These are phyloP conservation scores for Halichondria panicea DNA, from an alignment of 37 sponge, comb jelly and placozoan species.

Conservation along the genomic window DNA sequence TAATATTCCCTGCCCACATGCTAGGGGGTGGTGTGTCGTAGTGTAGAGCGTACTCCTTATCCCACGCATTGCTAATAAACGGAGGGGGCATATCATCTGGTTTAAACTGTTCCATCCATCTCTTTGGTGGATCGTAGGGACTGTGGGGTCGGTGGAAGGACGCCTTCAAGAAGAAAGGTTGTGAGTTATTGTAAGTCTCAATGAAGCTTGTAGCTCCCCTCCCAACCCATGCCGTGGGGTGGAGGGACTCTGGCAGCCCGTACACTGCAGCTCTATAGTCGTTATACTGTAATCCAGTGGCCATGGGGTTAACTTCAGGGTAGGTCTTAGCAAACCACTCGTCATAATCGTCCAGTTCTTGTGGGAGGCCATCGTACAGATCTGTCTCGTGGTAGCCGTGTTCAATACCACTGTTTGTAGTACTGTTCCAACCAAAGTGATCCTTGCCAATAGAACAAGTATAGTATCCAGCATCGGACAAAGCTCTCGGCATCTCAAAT, in stretches of 20 bases:
- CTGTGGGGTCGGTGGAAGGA: constrained; percentile 84
- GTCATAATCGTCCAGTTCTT: constrained; percentile 70
- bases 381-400: constrained; percentile 64
- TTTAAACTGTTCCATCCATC: constrained; percentile 47
- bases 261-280: constrained; percentile 62
- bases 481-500: constrained; percentile 49
- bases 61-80: constrained; percentile 37
- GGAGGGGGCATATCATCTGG: constrained; percentile 46
- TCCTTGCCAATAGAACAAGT: constrained; percentile 70
- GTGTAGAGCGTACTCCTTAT: constrained; percentile 35
- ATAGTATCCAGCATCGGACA: constrained; percentile 54
- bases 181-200: constrained; percentile 32
- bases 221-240: constrained; percentile 79
- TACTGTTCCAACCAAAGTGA: constrained; percentile 74
- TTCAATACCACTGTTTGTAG: constrained; percentile 35
- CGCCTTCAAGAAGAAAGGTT: constrained; percentile 68
- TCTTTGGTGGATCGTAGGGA: constrained; percentile 73
- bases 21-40: constrained; percentile 31
- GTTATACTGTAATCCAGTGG: constrained; percentile 62
- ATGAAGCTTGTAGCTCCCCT: constrained; percentile 53
- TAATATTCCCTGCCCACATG: constrained; percentile 70
- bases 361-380: constrained; percentile 63
- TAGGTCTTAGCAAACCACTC: constrained; percentile 47
- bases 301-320: constrained; percentile 69
- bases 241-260: constrained; percentile 65